A percentile compares a stretch with the other conserved stretches of the same genome.
phyloP scores from a whole-genome alignment of 2,888 invertebrate species.

The Axea sp. region DNA sequence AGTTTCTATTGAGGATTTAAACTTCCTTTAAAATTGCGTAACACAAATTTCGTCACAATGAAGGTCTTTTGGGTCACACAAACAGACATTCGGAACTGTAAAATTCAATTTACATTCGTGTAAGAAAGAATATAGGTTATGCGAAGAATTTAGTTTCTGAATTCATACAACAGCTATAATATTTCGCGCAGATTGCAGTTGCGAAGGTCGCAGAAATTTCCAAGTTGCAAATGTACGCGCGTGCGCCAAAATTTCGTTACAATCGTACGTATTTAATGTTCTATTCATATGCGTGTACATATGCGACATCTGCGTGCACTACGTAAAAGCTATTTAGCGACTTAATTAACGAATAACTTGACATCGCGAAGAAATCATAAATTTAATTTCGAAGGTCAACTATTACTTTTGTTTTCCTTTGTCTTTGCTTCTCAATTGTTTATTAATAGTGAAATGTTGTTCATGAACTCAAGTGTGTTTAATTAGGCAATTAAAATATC shows the following conservation, averaged over 20 bases:
- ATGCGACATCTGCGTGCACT: conserved; percentile 61
- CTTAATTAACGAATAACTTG: conserved; percentile 61
- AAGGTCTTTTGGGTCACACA: no score
- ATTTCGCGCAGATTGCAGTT: no score
- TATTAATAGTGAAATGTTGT: conserved; percentile 2
- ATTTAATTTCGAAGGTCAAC: conserved; percentile 21
- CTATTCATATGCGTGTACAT: conserved; percentile 57
- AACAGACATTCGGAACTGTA: no score
- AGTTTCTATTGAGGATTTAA: no score
- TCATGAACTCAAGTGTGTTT: conserved; percentile 42
- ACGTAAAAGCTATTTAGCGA: conserved; percentile 60
- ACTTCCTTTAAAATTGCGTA: no score
- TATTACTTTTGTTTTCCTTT: conserved; percentile 4
- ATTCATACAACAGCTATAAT: no score
- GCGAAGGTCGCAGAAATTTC: no score
- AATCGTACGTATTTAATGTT: conserved; percentile 45
- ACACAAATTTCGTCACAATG: no score
- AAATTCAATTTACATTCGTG: no score
- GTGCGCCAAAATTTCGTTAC: conserved; percentile 39
- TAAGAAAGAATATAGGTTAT: no score
- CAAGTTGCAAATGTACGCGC: no score
- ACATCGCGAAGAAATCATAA: conserved; percentile 47
- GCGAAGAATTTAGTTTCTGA: no score
- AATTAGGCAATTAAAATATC: conserved; percentile 62
- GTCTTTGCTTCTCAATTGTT: background rate